Conservation (phyloP, 2,113 vertebrate species). For the Leptodactylus fuscus region DNA sequence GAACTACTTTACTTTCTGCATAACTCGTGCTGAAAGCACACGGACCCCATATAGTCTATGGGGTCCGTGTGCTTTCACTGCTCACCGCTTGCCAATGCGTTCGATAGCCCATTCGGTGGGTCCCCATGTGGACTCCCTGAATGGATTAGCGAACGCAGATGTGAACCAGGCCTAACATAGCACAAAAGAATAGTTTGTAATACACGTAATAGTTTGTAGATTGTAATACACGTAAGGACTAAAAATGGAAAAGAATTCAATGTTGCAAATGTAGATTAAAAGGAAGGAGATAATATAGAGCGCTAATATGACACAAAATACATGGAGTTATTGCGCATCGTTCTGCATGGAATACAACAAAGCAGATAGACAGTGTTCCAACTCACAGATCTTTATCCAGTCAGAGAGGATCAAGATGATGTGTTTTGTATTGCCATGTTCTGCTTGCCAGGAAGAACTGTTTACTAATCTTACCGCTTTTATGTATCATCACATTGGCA, state of each 20-base stretch:
- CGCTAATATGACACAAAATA: neutral
- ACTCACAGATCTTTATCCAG: conserved; percentile 2
- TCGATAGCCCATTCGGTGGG: too few species aligned
- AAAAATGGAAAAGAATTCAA: neutral
- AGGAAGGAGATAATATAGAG: neutral
- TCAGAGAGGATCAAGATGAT: conserved; percentile 3
- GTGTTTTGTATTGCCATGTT: conserved; percentile 13
- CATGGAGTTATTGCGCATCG: too few species aligned
- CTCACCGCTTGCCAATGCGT: too few species aligned
- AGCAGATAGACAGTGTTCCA: neutral
- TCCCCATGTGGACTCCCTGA: too few species aligned
- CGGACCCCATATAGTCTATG: too few species aligned
- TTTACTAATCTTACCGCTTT: neutral
- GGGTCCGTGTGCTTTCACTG: too few species aligned
- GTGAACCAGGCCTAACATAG: too few species aligned
- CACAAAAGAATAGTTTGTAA: too few species aligned
- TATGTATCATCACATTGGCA: neutral
- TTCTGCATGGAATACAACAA: neutral
- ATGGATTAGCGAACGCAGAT: too few species aligned
- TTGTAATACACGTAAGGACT: neutral
- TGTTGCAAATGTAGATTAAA: neutral
- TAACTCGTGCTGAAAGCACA: too few species aligned
- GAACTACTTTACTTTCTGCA: too few species aligned
- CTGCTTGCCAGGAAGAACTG: neutral
- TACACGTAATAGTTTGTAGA: too few species aligned